These are phyloP conservation scores for Latrodectus hesperus DNA, from an alignment of 2,888 invertebrate genomes.

Conservation along the genomic window DNA sequence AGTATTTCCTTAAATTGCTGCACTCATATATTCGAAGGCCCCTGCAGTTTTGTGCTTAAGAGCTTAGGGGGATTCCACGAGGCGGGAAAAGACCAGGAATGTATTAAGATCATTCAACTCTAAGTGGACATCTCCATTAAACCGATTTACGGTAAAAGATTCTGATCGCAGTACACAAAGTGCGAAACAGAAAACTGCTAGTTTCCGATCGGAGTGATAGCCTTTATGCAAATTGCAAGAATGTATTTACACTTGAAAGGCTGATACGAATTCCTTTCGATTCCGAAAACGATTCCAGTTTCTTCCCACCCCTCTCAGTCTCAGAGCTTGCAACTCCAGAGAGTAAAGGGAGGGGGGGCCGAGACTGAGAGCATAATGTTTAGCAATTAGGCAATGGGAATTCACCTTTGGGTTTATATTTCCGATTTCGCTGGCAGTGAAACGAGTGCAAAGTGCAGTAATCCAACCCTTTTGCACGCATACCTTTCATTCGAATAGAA, in stretches of 20 bases:
- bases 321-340: neutral
- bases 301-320: neutral
- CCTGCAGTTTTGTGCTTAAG: no score
- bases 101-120: neutral
- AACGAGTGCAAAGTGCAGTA: neutral
- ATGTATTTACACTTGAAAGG: slow-evolving; percentile 45
- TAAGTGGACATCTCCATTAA: neutral
- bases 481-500: neutral
- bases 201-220: slow-evolving; percentile 8
- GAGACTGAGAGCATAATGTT: slow-evolving; percentile 47
- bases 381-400: slow-evolving; percentile 50
- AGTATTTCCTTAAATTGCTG: no score
- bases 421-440: neutral
- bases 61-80: no score
- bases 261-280: slow-evolving; percentile 22
- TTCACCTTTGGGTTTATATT: neutral
- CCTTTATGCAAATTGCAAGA: slow-evolving; percentile 39
- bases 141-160: slow-evolving; percentile 10
- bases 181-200: slow-evolving; percentile 28
- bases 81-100: neutral
- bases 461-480: neutral
- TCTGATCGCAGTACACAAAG: slow-evolving; percentile 33
- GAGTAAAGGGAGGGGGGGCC: neutral
- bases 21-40: no score
- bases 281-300: slow-evolving; percentile 9